Base-by-base conservation (phyloP, 2,113 vertebrate genomes). In the Canis aureus region DNA sequence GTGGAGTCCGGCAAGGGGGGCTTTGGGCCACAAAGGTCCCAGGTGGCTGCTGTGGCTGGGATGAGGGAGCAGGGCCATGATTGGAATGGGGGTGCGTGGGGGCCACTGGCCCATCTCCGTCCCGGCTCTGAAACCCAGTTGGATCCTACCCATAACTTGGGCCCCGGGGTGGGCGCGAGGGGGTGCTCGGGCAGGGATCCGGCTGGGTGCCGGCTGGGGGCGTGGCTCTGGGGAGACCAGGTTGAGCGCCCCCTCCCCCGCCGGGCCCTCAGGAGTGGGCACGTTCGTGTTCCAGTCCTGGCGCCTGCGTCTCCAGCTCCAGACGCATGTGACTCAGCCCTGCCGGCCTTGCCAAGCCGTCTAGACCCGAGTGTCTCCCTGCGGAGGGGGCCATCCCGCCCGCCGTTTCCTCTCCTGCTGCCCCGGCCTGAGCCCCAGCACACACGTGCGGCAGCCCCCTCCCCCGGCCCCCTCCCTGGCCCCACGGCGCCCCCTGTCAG, bases 241-340 rank as follows among this genome's bases (percentile, higher is more conserved):
- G 29, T 11, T 0, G 49, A 22, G 51, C 0, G 8, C 9, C 89
- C 81, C 79, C 74, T 57, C 96, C 81, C 71, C 69, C 29, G 0
- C 67, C 49, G 1, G 6, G 92, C 74, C 76, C 86, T 59, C 88
- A 29, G 4, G 11, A 80, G 92, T 43, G 53, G 96, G 97, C 97
- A 95, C 11, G 59, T 93, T 96, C 89, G 5, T 51, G 89, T 97
- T 97, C 96, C 95, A 78, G 95, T 81, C 79, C 93, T 96, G 91
- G 98, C 94, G 88, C 93, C 93, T 6, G 62, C 1, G 29, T 55
- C 91, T 97, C 94, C 91, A 27, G 78, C 97, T 98, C 96, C 97
- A 98, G 98, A 98, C 95, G 6, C 93, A 83, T 95, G 97, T 98
- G 97, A 97, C 95, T 97, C 98, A 98, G 97, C 93, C 93, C 86